Conservation (phyloP, 2,888 invertebrate genomes). For the Brachyopa scutellaris region DNA sequence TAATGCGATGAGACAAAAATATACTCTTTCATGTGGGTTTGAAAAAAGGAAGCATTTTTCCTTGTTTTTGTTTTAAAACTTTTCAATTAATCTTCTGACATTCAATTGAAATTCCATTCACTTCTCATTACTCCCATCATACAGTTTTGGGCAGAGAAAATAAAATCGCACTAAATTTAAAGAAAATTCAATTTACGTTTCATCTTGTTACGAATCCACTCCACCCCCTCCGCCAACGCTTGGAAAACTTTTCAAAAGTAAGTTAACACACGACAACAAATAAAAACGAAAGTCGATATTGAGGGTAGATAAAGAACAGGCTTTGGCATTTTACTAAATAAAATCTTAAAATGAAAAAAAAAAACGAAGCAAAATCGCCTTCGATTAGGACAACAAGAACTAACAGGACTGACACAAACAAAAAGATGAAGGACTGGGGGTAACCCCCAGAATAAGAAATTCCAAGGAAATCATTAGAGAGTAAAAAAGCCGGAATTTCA, state of each 20-base stretch:
- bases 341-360: constrained; percentile 33
- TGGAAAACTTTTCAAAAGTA: constrained; percentile 60
- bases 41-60: too few species aligned
- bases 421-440: constrained; percentile 4
- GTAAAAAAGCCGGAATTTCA: constrained; percentile 69
- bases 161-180: constrained; percentile 7
- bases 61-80: neutral
- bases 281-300: constrained; percentile 11
- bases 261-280: constrained; percentile 66
- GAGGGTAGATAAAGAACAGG: constrained; percentile 48
- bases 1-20: too few species aligned
- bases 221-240: constrained; percentile 26
- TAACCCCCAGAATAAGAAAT: constrained; percentile 38
- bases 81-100: constrained; percentile 29
- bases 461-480: constrained; percentile 71
- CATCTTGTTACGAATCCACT: constrained; percentile 46
- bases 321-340: constrained; percentile 50
- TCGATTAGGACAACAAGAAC: constrained; percentile 69
- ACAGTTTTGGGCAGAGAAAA: neutral
- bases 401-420: constrained; percentile 50
- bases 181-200: constrained; percentile 67
- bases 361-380: constrained; percentile 37
- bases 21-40: too few species aligned
- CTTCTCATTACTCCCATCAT: constrained; percentile 14
- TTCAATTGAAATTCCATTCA: constrained; percentile 43